phyloP scores from a whole-genome alignment of 1,140 invertebrate species.

The Gerris buenoi region DNA sequence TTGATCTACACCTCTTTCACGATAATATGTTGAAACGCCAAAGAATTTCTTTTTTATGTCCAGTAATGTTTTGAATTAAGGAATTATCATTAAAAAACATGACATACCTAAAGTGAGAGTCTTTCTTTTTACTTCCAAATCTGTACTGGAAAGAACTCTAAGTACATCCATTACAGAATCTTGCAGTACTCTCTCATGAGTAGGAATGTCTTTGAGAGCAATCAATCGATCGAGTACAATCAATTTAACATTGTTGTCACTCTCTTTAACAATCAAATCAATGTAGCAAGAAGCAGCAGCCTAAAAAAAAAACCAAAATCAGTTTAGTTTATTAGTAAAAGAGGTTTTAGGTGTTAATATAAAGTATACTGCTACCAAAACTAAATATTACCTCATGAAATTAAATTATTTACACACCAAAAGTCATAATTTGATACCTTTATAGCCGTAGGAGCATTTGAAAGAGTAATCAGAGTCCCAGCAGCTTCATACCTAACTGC shows the following conservation, averaged over 20 bases:
- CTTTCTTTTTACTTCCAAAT: conserved; percentile 85
- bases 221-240: conserved; percentile 93
- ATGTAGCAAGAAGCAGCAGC: conserved; percentile 96
- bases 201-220: conserved; percentile 68
- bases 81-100: too few relatives aligned
- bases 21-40: too few relatives aligned
- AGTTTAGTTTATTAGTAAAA: too few relatives aligned
- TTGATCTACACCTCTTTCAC: too few relatives aligned
- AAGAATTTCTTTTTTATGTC: too few relatives aligned
- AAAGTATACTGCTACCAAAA: too few relatives aligned
- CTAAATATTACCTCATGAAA: too few relatives aligned
- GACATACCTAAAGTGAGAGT: conserved; percentile 54
- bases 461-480: conserved; percentile 97
- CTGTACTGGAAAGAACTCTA: conserved; percentile 79
- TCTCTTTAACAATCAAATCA: conserved; percentile 95
- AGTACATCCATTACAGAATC: conserved; percentile 98
- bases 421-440: conserved; percentile 51
- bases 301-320: conserved; percentile 27
- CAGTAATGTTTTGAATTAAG: too few relatives aligned
- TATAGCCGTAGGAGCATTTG: conserved; percentile 88
- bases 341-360: too few relatives aligned
- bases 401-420: too few relatives aligned
- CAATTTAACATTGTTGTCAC: conserved; percentile 98
- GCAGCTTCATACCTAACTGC: conserved; percentile 97
- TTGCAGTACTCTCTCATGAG: conserved; percentile 84